phyloP scores from a whole-genome alignment of 1,140 invertebrate genomes.

The Venustaconcha ellipsiformis region DNA sequence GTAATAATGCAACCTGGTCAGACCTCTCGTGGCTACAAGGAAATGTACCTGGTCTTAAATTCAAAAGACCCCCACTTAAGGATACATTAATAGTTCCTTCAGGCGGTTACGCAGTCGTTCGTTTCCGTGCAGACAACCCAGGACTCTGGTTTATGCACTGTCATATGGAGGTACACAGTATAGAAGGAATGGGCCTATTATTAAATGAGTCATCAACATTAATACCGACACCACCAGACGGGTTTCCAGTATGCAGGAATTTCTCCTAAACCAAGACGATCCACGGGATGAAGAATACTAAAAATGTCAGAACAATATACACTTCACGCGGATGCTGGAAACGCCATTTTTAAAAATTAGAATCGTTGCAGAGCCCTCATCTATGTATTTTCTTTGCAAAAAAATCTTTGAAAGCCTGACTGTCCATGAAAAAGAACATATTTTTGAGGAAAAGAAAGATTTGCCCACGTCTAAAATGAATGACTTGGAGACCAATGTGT shows the following conservation, averaged over 20 bases:
- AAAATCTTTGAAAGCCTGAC: too few species aligned
- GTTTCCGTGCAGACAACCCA: constrained; percentile 83
- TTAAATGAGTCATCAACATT: constrained; percentile 55
- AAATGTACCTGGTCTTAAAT: constrained; percentile 45
- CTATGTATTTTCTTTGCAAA: too few species aligned
- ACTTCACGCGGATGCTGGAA: too few species aligned
- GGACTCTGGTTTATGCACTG: constrained; percentile 64
- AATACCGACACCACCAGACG: constrained; percentile 26
- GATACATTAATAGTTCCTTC: constrained; percentile 80
- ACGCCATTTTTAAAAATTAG: too few species aligned
- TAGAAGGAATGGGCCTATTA: constrained; percentile 57
- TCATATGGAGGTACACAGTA: constrained; percentile 56
- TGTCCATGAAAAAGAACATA: too few species aligned
- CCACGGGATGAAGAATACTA: too few species aligned
- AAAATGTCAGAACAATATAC: too few species aligned
- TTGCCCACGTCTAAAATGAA: too few species aligned
- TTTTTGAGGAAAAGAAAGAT: too few species aligned
- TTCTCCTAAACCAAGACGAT: too few species aligned
- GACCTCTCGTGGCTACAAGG: constrained; percentile 45
- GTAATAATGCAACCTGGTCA: constrained; percentile 52
- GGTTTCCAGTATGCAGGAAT: constrained; percentile 42
- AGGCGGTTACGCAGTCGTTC: constrained; percentile 77
- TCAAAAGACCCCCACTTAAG: constrained; percentile 76
- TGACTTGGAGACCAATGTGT: too few species aligned
- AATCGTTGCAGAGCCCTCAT: too few species aligned